A percentile compares a stretch with the other conserved stretches of the same genome.
phyloP scores from a whole-genome alignment of 2,797 vertebrate species.

The Natrix natrix region DNA sequence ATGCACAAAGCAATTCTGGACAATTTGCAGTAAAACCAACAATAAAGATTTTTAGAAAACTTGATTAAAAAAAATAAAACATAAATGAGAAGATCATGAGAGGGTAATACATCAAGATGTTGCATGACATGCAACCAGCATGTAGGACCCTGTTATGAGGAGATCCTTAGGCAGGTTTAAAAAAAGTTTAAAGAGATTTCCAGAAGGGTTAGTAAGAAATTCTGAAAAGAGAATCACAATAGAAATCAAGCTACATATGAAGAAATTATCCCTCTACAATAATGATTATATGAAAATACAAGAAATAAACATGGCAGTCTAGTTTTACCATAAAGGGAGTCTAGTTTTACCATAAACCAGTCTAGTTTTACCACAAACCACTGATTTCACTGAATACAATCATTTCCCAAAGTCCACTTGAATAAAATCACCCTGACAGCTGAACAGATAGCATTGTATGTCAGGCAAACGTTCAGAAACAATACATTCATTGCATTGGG shows the following conservation, averaged over 20 bases:
- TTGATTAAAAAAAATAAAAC: neutral
- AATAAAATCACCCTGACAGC: neutral
- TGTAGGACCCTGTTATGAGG: neutral
- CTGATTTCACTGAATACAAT: neutral
- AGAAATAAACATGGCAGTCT: neutral
- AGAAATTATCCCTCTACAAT: neutral
- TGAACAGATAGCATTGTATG: neutral
- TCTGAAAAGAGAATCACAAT: neutral
- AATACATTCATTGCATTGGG: neutral
- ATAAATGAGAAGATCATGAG: neutral
- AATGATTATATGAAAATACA: neutral
- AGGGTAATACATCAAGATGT: neutral
- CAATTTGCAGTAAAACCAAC: neutral
- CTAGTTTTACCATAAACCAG: neutral
- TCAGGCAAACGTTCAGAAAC: neutral
- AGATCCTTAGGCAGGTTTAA: neutral
- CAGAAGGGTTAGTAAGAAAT: neutral
- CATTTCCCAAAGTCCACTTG: neutral
- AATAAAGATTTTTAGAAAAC: neutral
- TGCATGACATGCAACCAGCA: neutral
- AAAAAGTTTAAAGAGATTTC: neutral
- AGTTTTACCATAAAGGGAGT: neutral
- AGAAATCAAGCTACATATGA: neutral
- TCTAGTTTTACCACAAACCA: neutral
- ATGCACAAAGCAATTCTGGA: neutral